These are phyloP conservation scores for Hypsopygia costalis DNA, from an alignment of 2,888 invertebrate genomes.

Conservation along the genomic window DNA sequence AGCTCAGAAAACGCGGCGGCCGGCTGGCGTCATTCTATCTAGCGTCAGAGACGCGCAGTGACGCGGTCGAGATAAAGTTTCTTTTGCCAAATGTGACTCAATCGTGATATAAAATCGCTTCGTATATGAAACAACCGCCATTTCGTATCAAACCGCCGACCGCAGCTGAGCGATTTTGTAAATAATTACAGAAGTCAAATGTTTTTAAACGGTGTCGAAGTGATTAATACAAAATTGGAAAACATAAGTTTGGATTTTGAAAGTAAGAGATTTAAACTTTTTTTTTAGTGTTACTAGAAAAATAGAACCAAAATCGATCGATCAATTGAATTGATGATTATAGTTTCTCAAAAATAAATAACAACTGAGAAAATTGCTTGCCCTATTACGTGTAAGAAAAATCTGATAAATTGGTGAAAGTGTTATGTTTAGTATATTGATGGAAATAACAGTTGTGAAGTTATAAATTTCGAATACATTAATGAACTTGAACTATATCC, in stretches of 20 bases:
- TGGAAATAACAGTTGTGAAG: too few relatives aligned
- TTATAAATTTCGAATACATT: too few relatives aligned
- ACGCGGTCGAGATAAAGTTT: slow-evolving; percentile 49
- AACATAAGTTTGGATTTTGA: slow-evolving; percentile 50
- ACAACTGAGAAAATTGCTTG: too few relatives aligned
- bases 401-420: too few relatives aligned
- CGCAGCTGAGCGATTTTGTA: slow-evolving; percentile 23
- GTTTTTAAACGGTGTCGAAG: slow-evolving; percentile 63
- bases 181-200: slow-evolving; percentile 32
- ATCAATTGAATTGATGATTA: too few relatives aligned
- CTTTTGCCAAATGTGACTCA: slow-evolving; percentile 71
- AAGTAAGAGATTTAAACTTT: slow-evolving; percentile 41
- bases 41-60: slow-evolving; percentile 53
- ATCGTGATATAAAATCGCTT: slow-evolving; percentile 58
- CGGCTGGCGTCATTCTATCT: slow-evolving; percentile 46
- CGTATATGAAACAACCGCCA: slow-evolving; percentile 42
- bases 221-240: slow-evolving; percentile 55
- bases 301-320: too few relatives aligned
- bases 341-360: too few relatives aligned
- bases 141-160: slow-evolving; percentile 40
- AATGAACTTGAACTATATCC: too few relatives aligned
- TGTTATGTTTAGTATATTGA: too few relatives aligned
- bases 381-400: too few relatives aligned
- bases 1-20: slow-evolving; percentile 18
- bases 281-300: too few relatives aligned